Evolutionary conservation across 2,797 vertebrate species (phyloP).

Genomic region (Epinephelus awoara): DNA sequence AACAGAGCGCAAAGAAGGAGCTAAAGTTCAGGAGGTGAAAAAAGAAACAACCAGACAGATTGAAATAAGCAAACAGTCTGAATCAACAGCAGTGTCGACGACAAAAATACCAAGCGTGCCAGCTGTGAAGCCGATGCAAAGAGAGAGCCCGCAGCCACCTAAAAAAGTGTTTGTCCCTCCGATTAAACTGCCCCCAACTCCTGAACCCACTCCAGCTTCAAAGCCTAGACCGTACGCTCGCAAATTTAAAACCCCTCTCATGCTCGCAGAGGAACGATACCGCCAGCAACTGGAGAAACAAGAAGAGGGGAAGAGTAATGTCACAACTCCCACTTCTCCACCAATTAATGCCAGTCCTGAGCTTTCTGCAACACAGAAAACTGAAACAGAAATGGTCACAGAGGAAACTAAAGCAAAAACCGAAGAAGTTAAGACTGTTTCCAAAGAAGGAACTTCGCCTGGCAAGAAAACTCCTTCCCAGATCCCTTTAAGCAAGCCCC

Average conservation of each 20-base stretch:
- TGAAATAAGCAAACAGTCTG: slow-evolving; percentile 59
- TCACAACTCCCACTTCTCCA: slow-evolving; percentile 76
- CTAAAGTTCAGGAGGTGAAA: slow-evolving; percentile 66
- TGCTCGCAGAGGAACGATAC: slow-evolving; percentile 94
- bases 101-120: slow-evolving; percentile 67
- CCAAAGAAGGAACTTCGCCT: slow-evolving; percentile 45
- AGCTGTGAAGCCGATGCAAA: slow-evolving; percentile 62
- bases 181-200: slow-evolving; percentile 86
- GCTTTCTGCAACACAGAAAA: slow-evolving; percentile 22
- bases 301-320: slow-evolving; percentile 82
- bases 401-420: slow-evolving; percentile 52
- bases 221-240: slow-evolving; percentile 84
- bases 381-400: slow-evolving; percentile 43
- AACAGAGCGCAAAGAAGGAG: slow-evolving; percentile 51
- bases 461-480: slow-evolving; percentile 71
- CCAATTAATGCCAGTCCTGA: slow-evolving; percentile 42
- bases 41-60: slow-evolving; percentile 61
- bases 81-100: slow-evolving; percentile 37
- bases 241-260: slow-evolving; percentile 96
- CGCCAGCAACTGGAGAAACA: slow-evolving; percentile 86
- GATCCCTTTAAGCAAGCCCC: slow-evolving; percentile 78
- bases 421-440: slow-evolving; percentile 43
- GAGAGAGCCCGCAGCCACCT: slow-evolving; percentile 73
- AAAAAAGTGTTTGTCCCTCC: slow-evolving; percentile 82
- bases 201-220: slow-evolving; percentile 69